Conservation (phyloP, 1,140 invertebrate genomes). For the Camponotus floridanus region DNA sequence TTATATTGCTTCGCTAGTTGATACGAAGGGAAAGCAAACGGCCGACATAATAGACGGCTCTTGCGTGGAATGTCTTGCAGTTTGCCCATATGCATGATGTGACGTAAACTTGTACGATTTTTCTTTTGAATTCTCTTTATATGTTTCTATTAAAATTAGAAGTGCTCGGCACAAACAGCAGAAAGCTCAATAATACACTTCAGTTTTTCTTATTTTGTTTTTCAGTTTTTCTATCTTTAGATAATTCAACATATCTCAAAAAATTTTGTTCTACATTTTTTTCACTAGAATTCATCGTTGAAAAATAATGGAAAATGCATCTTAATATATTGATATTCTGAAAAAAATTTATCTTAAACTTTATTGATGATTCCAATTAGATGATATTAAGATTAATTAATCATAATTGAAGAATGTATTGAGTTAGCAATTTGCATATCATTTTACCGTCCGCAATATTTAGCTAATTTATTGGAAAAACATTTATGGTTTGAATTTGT, state of each 20-base stretch:
- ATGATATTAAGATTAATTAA: background rate
- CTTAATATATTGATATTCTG: background rate
- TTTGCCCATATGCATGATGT: background rate
- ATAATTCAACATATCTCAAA: background rate
- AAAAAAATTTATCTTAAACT: background rate
- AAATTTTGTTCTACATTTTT: background rate
- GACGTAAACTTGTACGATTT: background rate
- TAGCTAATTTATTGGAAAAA: conserved; percentile 11
- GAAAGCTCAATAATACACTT: background rate
- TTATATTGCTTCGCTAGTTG: conserved; percentile 17
- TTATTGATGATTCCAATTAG: conserved; percentile 2
- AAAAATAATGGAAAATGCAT: background rate
- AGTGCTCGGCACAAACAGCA: background rate
- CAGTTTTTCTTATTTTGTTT: too few species aligned
- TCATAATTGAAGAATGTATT: conserved; percentile 1
- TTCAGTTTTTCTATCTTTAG: too few species aligned
- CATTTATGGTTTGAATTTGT: background rate
- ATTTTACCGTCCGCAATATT: background rate
- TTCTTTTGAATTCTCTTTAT: background rate
- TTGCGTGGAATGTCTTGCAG: background rate
- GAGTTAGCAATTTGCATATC: background rate
- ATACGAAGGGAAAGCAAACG: background rate
- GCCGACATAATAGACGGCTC: background rate
- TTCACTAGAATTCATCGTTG: background rate
- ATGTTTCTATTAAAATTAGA: background rate